Percentiles rank a stretch among this genome's conserved stretches.
These are phyloP conservation scores for Protula sp. DNA, from an alignment of 2,888 invertebrate species.

Conservation along the genomic window DNA sequence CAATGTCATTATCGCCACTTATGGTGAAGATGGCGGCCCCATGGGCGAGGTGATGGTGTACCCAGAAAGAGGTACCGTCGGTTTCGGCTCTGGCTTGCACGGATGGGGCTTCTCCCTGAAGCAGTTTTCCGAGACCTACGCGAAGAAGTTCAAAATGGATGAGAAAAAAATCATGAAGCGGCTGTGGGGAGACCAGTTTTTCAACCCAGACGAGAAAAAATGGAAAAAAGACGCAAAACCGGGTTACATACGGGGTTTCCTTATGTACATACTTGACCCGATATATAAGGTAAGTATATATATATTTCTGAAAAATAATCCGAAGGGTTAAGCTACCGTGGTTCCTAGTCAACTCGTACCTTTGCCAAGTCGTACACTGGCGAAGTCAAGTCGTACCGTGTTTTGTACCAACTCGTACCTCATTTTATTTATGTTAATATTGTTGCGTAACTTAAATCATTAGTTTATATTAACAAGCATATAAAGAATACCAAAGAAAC, in stretches of 20 bases:
- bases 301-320: too few species aligned
- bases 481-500: too few species aligned
- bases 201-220: constrained; percentile 88
- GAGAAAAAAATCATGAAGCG: constrained; percentile 91
- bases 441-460: too few species aligned
- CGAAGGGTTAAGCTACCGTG: too few species aligned
- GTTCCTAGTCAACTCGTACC: too few species aligned
- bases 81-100: constrained; percentile 98
- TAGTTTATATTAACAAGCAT: too few species aligned
- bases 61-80: constrained; percentile 97
- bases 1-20: constrained; percentile 99
- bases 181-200: constrained; percentile 98
- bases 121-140: constrained; percentile 99
- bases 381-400: too few species aligned
- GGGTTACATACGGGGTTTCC: constrained; percentile 75
- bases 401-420: too few species aligned
- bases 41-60: constrained; percentile 80
- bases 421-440: too few species aligned
- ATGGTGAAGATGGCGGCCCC: constrained; percentile 85
- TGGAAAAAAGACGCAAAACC: constrained; percentile 66
- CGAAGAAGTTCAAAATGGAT: constrained; percentile 91
- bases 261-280: constrained; percentile 97
- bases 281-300: constrained; percentile 79
- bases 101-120: constrained; percentile 99
- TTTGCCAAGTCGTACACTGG: too few species aligned